Base-by-base conservation (phyloP, 2,113 vertebrate species). In the Mesembrinibis cayennensis region DNA sequence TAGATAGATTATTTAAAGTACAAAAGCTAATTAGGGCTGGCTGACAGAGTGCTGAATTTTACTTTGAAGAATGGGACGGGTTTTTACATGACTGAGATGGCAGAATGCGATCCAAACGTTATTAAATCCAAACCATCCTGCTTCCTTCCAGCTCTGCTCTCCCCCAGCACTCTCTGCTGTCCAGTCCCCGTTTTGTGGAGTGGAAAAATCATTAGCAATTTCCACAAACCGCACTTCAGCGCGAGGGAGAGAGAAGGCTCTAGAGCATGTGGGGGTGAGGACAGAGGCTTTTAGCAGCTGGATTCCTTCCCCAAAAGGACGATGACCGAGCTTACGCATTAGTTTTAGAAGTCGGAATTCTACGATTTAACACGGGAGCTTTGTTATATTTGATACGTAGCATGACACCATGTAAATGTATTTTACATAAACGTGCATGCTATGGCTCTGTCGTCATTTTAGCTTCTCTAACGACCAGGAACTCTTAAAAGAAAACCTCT, bases 41-140 rank as follows among this genome's bases (percentile, higher is more conserved):
- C 63, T 95, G 96, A 86, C 92, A 96, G 89, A 93, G 53, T 16
- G 77, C 78, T 84, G 89, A 84, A 89, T 94, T 95, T 66, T 87
- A 49, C 82, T 90, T 65, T 95, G 93, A 96, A 92, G 88, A 87
- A 93, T 63, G 58, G 49, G 89, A 78, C 38, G 58, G 63, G 74
- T 83, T 87, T 88, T 94, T 52, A 80, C 84, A 74, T 66, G 77
- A 82, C 80, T 71, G 69, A 96, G 81, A 90, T 82, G 63, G 87
- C 11, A 91, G 76, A 91, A 89, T 36, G 45, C 22, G 78, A 95
- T 93, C 73, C 90, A 92, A 94, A 82, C 55, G 44, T 81, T 73
- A 91, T 85, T 93, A 88, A 90, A 83, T 32, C 42, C 88, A 94
- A 86, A 78, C 59, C 16, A 69, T 11, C 19, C 69, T 74, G 61